These are phyloP conservation scores for Onychomys torridus DNA, from an alignment of 2,797 vertebrate genomes.

Conservation along the genomic window DNA sequence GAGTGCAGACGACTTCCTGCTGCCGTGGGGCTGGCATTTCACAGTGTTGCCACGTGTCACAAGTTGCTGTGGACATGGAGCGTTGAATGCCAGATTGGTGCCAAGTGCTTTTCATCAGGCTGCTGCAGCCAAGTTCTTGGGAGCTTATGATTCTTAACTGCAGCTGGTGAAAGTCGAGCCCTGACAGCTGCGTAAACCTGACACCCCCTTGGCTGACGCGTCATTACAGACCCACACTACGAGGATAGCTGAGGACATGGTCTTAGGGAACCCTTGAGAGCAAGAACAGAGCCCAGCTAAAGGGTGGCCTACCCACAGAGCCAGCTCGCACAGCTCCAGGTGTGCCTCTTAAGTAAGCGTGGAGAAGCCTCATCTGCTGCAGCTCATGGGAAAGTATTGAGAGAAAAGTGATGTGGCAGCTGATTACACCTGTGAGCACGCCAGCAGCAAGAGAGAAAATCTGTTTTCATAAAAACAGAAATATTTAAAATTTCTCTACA, in stretches of 20 bases:
- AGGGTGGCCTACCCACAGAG: no score
- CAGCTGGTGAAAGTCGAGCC: conserved; percentile 61
- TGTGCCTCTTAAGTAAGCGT: not conserved
- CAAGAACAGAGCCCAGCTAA: not conserved
- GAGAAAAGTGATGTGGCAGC: not conserved
- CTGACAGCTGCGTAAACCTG: not conserved
- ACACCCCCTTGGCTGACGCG: not conserved
- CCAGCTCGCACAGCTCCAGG: not conserved
- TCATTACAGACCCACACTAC: not conserved
- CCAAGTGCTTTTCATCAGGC: conserved; percentile 51
- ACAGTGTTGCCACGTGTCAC: not conserved
- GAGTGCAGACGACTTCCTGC: fast-evolving
- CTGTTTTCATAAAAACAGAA: not conserved
- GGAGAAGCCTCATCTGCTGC: not conserved
- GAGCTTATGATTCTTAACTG: not conserved
- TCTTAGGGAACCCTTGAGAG: not conserved
- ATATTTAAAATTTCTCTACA: not conserved
- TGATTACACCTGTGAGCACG: not conserved
- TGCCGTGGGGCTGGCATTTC: not conserved
- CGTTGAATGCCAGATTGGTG: not conserved
- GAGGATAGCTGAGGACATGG: conserved; percentile 59
- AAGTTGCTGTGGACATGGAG: not conserved
- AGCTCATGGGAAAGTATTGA: not conserved
- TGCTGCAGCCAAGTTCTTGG: not conserved
- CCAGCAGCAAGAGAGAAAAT: not conserved